Evolutionary conservation across 1,140 invertebrate species (phyloP).

Genomic region (Hylyphantes graminicola): DNA sequence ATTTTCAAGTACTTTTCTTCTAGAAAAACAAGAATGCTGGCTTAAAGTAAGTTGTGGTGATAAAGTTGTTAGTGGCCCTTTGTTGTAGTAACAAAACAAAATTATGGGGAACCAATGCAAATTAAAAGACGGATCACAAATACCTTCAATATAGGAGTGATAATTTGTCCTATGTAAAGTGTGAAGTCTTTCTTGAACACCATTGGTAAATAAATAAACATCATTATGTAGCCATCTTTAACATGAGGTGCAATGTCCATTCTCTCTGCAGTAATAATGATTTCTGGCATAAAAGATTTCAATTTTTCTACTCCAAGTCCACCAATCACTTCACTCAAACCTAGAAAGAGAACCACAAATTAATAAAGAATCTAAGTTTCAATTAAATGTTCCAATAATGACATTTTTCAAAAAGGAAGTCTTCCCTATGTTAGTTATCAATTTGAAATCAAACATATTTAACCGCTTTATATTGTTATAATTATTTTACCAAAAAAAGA

Average conservation of each 20-base stretch:
- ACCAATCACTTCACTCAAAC: constrained; percentile 84
- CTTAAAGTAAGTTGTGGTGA: too few species aligned
- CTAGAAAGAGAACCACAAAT: constrained; percentile 61
- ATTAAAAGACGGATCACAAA: constrained; percentile 15
- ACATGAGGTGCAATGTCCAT: constrained; percentile 96
- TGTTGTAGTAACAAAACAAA: too few species aligned
- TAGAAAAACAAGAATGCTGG: too few species aligned
- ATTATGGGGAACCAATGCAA: too few species aligned
- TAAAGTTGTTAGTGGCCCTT: too few species aligned
- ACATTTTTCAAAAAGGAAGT: too few species aligned
- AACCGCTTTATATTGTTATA: too few species aligned
- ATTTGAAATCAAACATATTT: too few species aligned
- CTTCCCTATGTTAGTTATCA: too few species aligned
- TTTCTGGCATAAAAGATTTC: constrained; percentile 97
- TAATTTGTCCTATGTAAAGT: constrained; percentile 96
- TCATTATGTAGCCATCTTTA: constrained; percentile 99
- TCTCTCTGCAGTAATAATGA: constrained; percentile 93
- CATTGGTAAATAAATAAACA: constrained; percentile 99
- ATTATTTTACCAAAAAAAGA: too few species aligned
- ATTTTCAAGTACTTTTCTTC: too few species aligned
- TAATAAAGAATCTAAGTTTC: neutral
- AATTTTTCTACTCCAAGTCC: constrained; percentile 95
- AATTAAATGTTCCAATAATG: too few species aligned
- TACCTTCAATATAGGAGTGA: constrained; percentile 94
- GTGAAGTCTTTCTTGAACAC: constrained; percentile 96